These are phyloP conservation scores for Mesochorus sp. DNA, from an alignment of 2,888 invertebrate genomes.

Conservation along the genomic window DNA sequence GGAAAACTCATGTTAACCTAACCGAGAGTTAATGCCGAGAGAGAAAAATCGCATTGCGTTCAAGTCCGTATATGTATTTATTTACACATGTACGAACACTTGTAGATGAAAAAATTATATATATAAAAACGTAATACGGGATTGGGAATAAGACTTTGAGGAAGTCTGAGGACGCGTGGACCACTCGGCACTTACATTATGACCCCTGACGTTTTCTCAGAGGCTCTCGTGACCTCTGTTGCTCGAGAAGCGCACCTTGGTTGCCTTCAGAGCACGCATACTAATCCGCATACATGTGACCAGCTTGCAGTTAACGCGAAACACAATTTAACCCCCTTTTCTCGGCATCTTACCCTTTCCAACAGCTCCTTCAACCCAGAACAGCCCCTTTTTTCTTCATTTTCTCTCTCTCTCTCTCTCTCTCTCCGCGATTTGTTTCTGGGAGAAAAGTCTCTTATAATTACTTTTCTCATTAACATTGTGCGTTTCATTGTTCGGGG, in stretches of 20 bases:
- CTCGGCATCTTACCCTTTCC: slow-evolving; percentile 24
- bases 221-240: slow-evolving; percentile 22
- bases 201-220: slow-evolving; percentile 57
- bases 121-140: neutral
- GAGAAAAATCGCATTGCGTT: slow-evolving; percentile 34
- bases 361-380: neutral
- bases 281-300: neutral
- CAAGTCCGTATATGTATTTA: neutral
- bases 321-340: slow-evolving; percentile 23
- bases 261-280: neutral
- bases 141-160: slow-evolving; percentile 50
- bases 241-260: slow-evolving; percentile 37
- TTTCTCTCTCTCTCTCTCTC: neutral
- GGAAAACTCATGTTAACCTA: slow-evolving; percentile 47
- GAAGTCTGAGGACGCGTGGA: slow-evolving; percentile 71
- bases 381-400: neutral
- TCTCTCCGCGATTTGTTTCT: slow-evolving; percentile 64
- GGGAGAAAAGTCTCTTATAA: slow-evolving; percentile 73
- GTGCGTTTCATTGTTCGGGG: slow-evolving; percentile 73
- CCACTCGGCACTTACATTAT: slow-evolving; percentile 71
- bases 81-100: neutral
- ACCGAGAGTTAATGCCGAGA: slow-evolving; percentile 54
- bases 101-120: neutral
- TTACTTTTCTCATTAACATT: slow-evolving; percentile 80
- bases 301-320: neutral